Percentiles rank a stretch among this genome's conserved stretches.
These are phyloP conservation scores for Otolemur garnettii DNA, from an alignment of 2,113 vertebrate genomes.

Conservation along the genomic window DNA sequence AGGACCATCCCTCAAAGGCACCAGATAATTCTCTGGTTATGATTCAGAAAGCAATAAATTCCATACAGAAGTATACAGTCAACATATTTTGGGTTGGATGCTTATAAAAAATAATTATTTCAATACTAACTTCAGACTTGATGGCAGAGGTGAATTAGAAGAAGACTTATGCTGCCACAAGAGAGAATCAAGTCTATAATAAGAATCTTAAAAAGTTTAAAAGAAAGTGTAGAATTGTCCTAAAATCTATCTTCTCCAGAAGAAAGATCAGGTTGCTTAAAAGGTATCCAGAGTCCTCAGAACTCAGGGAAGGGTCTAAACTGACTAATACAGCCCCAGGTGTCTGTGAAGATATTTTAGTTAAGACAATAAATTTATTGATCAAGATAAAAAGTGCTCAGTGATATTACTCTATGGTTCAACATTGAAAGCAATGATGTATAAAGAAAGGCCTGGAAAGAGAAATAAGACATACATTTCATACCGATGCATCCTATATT, in stretches of 20 bases:
- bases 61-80: slow-evolving; percentile 94
- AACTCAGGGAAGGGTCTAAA: neutral
- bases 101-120: slow-evolving; percentile 96
- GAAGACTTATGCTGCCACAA: neutral
- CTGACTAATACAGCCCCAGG: neutral
- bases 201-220: neutral
- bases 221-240: neutral
- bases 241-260: neutral
- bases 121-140: slow-evolving; percentile 91
- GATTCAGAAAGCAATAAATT: slow-evolving; percentile 95
- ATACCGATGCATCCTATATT: neutral
- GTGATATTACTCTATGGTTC: neutral
- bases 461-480: neutral
- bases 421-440: neutral
- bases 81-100: slow-evolving; percentile 93
- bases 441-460: neutral
- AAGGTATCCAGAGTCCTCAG: neutral
- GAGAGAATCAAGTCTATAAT: neutral
- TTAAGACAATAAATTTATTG: neutral
- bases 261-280: neutral
- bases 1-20: slow-evolving; percentile 96
- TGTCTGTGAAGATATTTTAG: neutral
- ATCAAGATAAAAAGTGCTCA: neutral
- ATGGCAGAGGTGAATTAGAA: slow-evolving; percentile 67
- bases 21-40: slow-evolving; percentile 95